A percentile compares a stretch with the other conserved stretches of the same genome.
Conservation (phyloP, 2,113 vertebrate species). For the Pterocles burchelli region DNA sequence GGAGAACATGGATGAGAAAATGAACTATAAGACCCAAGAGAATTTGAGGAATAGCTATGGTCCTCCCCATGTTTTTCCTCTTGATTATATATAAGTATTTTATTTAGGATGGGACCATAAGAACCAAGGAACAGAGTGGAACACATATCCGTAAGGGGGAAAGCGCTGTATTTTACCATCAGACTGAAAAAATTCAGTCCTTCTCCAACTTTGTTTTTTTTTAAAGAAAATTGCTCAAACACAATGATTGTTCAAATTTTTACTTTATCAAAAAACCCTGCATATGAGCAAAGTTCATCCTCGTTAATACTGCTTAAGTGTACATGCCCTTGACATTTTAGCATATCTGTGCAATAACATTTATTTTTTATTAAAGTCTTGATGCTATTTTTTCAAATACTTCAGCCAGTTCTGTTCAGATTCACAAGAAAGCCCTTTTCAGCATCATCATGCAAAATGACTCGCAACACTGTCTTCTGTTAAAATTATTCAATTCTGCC, state of each 20-base stretch:
- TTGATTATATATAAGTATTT: neutral
- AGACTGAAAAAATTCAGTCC: neutral
- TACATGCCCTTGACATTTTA: conserved; percentile 33
- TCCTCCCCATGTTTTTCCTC: neutral
- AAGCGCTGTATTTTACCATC: neutral
- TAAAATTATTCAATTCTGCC: neutral
- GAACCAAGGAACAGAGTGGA: neutral
- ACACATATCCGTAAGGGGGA: neutral
- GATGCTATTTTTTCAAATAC: neutral
- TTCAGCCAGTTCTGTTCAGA: neutral
- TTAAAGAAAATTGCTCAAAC: neutral
- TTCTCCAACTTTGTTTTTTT: neutral
- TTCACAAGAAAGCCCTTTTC: neutral
- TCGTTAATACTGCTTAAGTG: conserved; percentile 14
- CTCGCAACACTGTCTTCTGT: neutral
- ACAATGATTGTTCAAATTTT: conserved; percentile 3
- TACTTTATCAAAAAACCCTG: neutral
- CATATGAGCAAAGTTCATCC: conserved; percentile 9
- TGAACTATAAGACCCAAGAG: accelerated
- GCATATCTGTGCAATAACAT: neutral
- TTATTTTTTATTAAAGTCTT: conserved; percentile 8
- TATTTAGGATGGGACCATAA: neutral
- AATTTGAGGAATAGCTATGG: neutral
- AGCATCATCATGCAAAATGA: neutral
- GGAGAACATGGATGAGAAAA: neutral